phyloP scores from a whole-genome alignment of 2,113 vertebrate species.

The Cisticola juncidis region DNA sequence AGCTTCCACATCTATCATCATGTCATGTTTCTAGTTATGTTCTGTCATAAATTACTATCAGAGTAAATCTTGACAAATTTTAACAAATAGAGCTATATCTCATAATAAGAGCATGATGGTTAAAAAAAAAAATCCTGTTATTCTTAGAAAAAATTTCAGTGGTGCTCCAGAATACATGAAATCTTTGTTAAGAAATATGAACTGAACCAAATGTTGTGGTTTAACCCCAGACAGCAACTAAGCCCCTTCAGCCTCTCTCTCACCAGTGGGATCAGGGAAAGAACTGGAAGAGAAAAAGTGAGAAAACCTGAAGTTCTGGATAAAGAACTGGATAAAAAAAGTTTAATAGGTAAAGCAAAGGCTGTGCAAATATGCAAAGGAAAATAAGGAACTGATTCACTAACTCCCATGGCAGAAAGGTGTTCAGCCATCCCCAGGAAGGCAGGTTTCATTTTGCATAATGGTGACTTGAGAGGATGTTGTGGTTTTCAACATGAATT shows the following conservation, averaged over 20 bases:
- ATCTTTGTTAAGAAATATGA: neutral
- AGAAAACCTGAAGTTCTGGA: neutral
- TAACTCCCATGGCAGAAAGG: neutral
- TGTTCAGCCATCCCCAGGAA: neutral
- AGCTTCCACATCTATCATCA: neutral
- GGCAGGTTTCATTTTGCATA: neutral
- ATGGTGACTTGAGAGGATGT: neutral
- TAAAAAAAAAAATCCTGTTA: neutral
- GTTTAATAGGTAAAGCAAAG: neutral
- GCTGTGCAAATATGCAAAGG: neutral
- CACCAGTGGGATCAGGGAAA: neutral
- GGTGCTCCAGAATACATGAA: neutral
- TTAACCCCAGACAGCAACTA: neutral
- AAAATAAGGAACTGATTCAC: neutral
- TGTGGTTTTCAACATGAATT: neutral
- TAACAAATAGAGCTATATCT: neutral
- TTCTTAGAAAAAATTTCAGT: neutral
- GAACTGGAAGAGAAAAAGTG: neutral
- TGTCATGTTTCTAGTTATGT: neutral
- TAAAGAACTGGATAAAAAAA: neutral
- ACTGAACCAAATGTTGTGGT: rapidly evolving
- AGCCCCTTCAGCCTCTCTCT: neutral
- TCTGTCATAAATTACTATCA: neutral
- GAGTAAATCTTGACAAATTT: constrained; percentile 17
- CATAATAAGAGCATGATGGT: neutral